These are phyloP conservation scores for Mungos mungo DNA, from an alignment of 2,113 vertebrate genomes.

Conservation along the genomic window DNA sequence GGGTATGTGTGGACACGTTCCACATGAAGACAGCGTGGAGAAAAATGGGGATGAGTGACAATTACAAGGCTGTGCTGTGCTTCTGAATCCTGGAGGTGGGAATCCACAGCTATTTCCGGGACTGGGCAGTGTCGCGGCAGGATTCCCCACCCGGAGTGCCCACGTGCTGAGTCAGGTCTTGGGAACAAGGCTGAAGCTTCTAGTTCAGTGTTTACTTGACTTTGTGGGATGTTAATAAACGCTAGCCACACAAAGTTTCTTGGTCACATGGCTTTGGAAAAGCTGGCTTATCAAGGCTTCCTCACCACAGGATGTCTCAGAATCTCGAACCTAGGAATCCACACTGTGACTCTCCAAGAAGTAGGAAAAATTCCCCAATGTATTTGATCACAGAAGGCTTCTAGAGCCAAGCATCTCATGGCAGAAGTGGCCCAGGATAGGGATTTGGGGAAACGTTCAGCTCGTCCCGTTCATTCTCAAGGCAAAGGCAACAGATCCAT, in stretches of 20 bases:
- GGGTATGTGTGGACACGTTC: not conserved
- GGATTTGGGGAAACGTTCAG: not conserved
- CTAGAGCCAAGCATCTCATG: not conserved
- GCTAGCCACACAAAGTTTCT: not conserved
- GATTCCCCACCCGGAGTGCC: rapidly evolving
- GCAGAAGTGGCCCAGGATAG: not conserved
- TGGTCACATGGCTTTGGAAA: not conserved
- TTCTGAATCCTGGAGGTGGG: not conserved
- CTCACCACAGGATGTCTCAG: not conserved
- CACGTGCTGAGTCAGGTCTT: not conserved
- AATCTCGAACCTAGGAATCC: not conserved
- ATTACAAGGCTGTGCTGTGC: too few relatives aligned
- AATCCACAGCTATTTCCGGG: not conserved
- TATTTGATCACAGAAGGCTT: not conserved
- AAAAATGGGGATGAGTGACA: not conserved
- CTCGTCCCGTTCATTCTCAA: not conserved
- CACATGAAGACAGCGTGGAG: not conserved
- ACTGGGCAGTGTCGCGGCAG: rapidly evolving
- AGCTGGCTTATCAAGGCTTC: not conserved
- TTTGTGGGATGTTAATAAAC: not conserved
- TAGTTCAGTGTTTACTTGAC: not conserved
- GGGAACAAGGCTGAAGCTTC: not conserved
- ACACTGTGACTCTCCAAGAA: not conserved
- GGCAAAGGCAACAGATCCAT: not conserved
- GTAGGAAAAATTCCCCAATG: not conserved